Percentiles rank a stretch among this genome's conserved stretches.
These are phyloP conservation scores for Ochropacha duplaris DNA, from an alignment of 2,888 invertebrate species.

Conservation along the genomic window DNA sequence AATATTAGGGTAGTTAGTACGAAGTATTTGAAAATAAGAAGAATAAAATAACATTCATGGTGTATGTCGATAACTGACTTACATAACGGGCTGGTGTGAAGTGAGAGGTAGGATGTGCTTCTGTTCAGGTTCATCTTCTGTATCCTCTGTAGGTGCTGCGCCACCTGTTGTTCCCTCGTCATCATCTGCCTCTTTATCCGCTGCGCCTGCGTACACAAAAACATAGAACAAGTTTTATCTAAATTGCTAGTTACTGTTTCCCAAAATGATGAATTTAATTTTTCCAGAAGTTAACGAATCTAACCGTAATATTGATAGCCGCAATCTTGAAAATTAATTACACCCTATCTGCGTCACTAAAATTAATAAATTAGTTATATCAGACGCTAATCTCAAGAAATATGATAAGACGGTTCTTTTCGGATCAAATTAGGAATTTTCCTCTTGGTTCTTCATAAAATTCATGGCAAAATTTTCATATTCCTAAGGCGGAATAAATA, in stretches of 20 bases:
- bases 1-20: too few species aligned
- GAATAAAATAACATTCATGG: too few species aligned
- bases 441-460: conserved; percentile 15
- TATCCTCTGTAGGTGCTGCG: conserved; percentile 56
- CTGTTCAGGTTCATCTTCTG: conserved; percentile 59
- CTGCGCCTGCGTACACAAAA: conserved; percentile 54
- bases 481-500: conserved; percentile 12
- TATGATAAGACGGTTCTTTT: not conserved
- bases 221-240: not conserved
- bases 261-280: too few species aligned
- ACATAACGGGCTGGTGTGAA: conserved; percentile 63
- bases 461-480: conserved; percentile 18
- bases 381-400: not conserved
- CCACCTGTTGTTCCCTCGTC: conserved; percentile 67
- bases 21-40: too few species aligned
- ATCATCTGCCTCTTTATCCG: conserved; percentile 74
- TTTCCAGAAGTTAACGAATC: not conserved
- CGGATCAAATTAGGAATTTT: not conserved
- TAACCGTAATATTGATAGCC: not conserved
- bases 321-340: not conserved
- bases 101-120: conserved; percentile 71
- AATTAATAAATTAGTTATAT: not conserved
- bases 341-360: not conserved
- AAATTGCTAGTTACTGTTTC: too few species aligned
- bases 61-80: conserved; percentile 27